Conservation (phyloP, 2,797 vertebrate genomes). For the Gallinago stenura region DNA sequence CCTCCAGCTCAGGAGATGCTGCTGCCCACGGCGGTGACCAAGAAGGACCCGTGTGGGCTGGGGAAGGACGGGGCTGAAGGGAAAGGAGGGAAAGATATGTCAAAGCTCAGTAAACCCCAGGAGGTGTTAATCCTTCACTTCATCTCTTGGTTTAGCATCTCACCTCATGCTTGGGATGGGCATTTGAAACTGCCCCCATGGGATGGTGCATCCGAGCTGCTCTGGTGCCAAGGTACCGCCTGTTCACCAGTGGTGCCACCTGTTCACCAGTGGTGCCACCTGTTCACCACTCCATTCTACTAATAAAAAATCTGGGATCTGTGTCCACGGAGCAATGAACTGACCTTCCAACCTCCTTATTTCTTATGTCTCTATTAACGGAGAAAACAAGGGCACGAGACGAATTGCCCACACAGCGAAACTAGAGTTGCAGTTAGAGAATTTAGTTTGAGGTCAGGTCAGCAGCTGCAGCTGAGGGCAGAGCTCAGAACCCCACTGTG, state of each 20-base stretch:
- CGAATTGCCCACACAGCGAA: background rate
- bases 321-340: background rate
- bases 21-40: background rate
- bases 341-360: background rate
- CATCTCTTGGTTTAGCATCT: background rate
- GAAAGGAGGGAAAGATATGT: background rate
- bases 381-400: rapidly evolving
- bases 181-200: background rate
- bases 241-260: background rate
- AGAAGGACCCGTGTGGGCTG: rapidly evolving
- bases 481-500: background rate
- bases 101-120: background rate
- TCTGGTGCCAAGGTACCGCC: too few relatives aligned
- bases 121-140: background rate
- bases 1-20: rapidly evolving
- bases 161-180: background rate
- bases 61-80: background rate
- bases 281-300: too few relatives aligned
- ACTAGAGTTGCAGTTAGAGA: background rate
- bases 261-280: too few relatives aligned
- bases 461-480: background rate
- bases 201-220: background rate
- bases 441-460: background rate
- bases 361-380: background rate
- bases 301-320: too few relatives aligned